phyloP scores from a whole-genome alignment of 2,888 invertebrate species.

The Vanessa cardui region DNA sequence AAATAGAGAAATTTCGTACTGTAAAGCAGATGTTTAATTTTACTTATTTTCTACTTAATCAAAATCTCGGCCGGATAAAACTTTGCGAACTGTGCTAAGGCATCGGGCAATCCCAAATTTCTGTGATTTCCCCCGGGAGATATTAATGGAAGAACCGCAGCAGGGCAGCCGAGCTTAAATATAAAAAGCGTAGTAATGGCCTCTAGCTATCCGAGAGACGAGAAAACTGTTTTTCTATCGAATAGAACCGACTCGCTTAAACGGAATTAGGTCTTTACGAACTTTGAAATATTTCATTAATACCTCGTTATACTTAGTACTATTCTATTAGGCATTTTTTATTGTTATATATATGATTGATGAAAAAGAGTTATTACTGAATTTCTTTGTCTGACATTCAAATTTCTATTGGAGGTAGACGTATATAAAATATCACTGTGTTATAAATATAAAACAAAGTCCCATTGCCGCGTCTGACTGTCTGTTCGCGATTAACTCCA shows the following conservation, averaged over 20 bases:
- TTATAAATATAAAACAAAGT: too few relatives aligned
- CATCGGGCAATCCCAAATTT: conserved; percentile 44
- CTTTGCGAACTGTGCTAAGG: conserved; percentile 41
- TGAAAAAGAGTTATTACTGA: too few relatives aligned
- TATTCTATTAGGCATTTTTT: not conserved
- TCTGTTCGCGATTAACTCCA: too few relatives aligned
- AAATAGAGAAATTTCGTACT: not conserved
- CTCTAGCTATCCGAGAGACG: conserved; percentile 29
- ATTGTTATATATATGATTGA: not conserved
- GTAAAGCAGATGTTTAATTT: conserved; percentile 35
- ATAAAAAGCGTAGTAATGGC: conserved; percentile 43
- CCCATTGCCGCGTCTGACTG: too few relatives aligned
- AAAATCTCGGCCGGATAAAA: conserved; percentile 40
- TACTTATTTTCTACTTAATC: conserved; percentile 41
- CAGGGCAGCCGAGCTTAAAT: conserved; percentile 39
- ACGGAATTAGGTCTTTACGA: conserved; percentile 26
- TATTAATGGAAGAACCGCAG: conserved; percentile 44
- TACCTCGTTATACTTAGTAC: not conserved
- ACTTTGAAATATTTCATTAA: conserved; percentile 20
- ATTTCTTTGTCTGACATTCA: too few relatives aligned
- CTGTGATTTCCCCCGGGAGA: conserved; percentile 45
- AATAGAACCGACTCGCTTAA: conserved; percentile 34
- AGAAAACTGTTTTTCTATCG: conserved; percentile 39
- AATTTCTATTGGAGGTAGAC: too few relatives aligned
- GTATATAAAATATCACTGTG: too few relatives aligned